Percentiles rank a stretch among this genome's conserved stretches.
Evolutionary conservation across 1,140 invertebrate genomes (phyloP).

Genomic region (Bombus haemorrhoidalis): DNA sequence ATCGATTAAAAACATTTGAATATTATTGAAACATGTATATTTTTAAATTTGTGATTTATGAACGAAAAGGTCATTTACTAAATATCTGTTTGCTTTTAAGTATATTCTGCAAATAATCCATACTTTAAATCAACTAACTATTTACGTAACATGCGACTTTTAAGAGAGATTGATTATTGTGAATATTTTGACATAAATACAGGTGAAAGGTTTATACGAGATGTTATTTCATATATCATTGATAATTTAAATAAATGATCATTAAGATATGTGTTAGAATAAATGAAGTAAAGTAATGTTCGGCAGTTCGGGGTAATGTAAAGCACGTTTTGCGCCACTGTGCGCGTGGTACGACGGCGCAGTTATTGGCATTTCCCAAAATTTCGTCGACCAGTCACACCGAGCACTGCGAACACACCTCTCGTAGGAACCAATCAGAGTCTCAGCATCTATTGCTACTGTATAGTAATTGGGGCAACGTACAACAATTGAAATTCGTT

Average conservation of each 20-base stretch:
- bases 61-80: background rate
- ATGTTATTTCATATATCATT: background rate
- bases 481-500: conserved; percentile 62
- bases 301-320: conserved; percentile 5
- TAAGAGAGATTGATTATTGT: background rate
- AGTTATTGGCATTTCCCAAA: conserved; percentile 49
- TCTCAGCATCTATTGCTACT: conserved; percentile 18
- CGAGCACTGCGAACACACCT: conserved; percentile 43
- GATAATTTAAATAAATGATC: background rate
- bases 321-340: conserved; percentile 42
- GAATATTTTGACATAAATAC: background rate
- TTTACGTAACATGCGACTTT: background rate
- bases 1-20: background rate
- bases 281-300: background rate
- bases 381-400: conserved; percentile 29
- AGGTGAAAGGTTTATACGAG: background rate
- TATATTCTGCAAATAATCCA: background rate
- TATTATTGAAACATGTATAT: background rate
- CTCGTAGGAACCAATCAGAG: conserved; percentile 48
- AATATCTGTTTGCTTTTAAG: background rate
- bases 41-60: too few relatives aligned
- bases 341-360: conserved; percentile 47
- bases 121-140: background rate
- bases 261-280: background rate
- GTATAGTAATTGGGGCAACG: conserved; percentile 60